phyloP scores from a whole-genome alignment of 2,888 invertebrate genomes.

The Orchesella flavescens region DNA sequence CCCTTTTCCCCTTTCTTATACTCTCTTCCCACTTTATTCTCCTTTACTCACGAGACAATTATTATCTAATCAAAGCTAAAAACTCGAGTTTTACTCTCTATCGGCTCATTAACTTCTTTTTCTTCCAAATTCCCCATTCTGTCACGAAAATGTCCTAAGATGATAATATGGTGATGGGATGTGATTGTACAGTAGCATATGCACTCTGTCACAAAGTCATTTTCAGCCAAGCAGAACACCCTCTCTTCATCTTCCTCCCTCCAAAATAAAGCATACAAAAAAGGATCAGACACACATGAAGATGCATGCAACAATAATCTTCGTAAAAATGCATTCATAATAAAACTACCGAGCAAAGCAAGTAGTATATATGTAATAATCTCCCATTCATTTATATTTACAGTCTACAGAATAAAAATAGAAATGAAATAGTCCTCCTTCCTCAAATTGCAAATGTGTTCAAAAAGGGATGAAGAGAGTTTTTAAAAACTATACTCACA shows the following conservation, averaged over 20 bases:
- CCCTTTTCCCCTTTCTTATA: slow-evolving; percentile 35
- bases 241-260: slow-evolving; percentile 40
- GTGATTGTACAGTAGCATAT: no score
- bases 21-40: slow-evolving; percentile 28
- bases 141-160: slow-evolving; percentile 14
- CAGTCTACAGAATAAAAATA: not conserved
- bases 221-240: slow-evolving; percentile 36
- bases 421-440: not conserved
- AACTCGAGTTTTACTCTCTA: slow-evolving; percentile 28
- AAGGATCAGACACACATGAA: slow-evolving; percentile 20
- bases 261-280: slow-evolving; percentile 18
- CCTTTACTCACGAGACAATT: slow-evolving; percentile 39
- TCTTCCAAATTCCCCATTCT: slow-evolving; percentile 3
- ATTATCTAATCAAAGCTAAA: slow-evolving; percentile 58
- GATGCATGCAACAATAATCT: slow-evolving; percentile 13
- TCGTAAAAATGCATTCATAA: not conserved
- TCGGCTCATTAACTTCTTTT: slow-evolving; percentile 53
- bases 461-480: slow-evolving; percentile 7
- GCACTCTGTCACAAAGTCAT: not conserved
- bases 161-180: not conserved
- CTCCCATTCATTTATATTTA: not conserved
- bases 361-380: no score
- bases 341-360: no score
- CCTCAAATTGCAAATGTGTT: not conserved
- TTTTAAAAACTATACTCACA: slow-evolving; percentile 30